These are phyloP conservation scores for Parasteatoda lunata DNA, from an alignment of 2,888 invertebrate species.

Conservation along the genomic window DNA sequence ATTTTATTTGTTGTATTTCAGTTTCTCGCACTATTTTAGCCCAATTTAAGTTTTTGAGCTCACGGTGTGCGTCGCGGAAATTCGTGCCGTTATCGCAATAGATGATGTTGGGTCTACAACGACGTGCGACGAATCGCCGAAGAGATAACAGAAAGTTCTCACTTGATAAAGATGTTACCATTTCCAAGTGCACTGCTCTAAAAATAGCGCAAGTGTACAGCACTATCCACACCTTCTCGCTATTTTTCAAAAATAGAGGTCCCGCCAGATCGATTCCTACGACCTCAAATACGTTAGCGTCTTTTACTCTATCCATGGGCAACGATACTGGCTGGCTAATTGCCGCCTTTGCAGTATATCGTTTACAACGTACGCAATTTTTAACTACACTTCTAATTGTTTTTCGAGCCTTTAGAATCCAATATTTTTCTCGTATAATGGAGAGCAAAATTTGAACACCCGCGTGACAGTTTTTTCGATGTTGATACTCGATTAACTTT, in stretches of 20 bases:
- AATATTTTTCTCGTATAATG: conserved; percentile 11
- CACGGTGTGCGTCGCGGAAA: not conserved
- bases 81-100: not conserved
- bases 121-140: not conserved
- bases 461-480: not conserved
- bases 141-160: not conserved
- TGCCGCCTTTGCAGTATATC: not conserved
- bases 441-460: conserved; percentile 8
- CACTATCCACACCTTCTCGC: conserved; percentile 4
- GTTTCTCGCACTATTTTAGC: not conserved
- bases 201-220: conserved; percentile 7
- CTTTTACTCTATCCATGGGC: not conserved
- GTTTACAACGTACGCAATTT: not conserved
- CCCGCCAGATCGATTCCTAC: not conserved
- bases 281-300: not conserved
- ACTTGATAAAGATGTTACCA: not conserved
- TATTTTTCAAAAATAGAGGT: not conserved
- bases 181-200: not conserved
- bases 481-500: not conserved
- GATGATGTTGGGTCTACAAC: not conserved
- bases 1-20: not conserved
- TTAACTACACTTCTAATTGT: not conserved
- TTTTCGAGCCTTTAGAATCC: not conserved
- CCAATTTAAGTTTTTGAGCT: not conserved
- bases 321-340: not conserved